A percentile compares a stretch with the other conserved stretches of the same genome.
Evolutionary conservation across 1,140 invertebrate species (phyloP).

Genomic region (Bradynema listronoti): DNA sequence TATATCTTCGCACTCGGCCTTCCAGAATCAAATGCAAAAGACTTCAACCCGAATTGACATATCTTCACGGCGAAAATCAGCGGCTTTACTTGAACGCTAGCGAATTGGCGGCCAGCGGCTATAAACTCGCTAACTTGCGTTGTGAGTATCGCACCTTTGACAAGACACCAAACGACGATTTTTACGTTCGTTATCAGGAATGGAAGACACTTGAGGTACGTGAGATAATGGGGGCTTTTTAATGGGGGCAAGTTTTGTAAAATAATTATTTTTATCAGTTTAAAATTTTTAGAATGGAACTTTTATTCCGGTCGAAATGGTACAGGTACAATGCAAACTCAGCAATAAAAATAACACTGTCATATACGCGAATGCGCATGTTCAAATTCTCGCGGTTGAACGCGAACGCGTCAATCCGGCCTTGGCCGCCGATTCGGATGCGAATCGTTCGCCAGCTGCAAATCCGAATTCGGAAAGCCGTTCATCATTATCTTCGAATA

Average conservation of each 20-base stretch:
- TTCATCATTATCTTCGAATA: too few relatives aligned
- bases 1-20: slow-evolving; percentile 19
- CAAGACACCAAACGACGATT: slow-evolving; percentile 26
- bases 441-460: too few relatives aligned
- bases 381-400: slow-evolving; percentile 30
- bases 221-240: too few relatives aligned
- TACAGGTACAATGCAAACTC: slow-evolving; percentile 47
- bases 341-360: slow-evolving; percentile 5
- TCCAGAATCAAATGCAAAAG: slow-evolving; percentile 28
- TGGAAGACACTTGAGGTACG: too few relatives aligned
- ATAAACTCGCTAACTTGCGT: slow-evolving; percentile 5
- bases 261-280: too few relatives aligned
- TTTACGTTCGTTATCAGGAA: slow-evolving; percentile 28
- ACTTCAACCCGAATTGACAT: slow-evolving; percentile 34
- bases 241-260: too few relatives aligned
- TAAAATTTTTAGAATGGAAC: slow-evolving; percentile 37
- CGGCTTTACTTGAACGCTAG: slow-evolving; percentile 12
- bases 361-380: slow-evolving; percentile 40
- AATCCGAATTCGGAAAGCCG: background rate
- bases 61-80: slow-evolving; percentile 5
- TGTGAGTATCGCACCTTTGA: slow-evolving; percentile 46
- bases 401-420: too few relatives aligned
- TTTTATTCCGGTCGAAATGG: slow-evolving; percentile 33
- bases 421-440: too few relatives aligned
- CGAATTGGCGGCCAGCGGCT: slow-evolving; percentile 21